Evolutionary conservation across 2,113 vertebrate genomes (phyloP), one percentile per base, ranked within the genome.

Genomic region (Chloropsis cyanopogon): DNA sequence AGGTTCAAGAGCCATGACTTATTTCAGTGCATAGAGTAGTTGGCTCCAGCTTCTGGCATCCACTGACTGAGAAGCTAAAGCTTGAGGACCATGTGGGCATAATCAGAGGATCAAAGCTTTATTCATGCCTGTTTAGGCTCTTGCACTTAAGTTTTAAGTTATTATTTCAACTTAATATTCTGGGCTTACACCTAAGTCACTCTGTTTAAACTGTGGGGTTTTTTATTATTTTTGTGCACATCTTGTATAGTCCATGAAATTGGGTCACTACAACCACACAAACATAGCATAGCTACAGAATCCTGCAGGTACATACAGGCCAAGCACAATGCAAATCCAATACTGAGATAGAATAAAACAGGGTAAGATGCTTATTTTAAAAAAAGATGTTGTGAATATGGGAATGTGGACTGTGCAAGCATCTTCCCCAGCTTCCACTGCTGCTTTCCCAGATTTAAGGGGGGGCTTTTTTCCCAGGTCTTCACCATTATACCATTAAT

Each of bases 401-500:
- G 17, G 59, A 76, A 93, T n/a, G 10, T 37, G 8, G 33, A 76
- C 13, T 33, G 20, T 9, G 11, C 1, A 2, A 19, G 24, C 22
- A 28, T 44, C n/a, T 14, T 81, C 9, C 11, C 52, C 8, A 47
- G n/a, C 22, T 75, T 68, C 52, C 35, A 52, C 41, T 57, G 21
- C 41, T 56, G 31, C 24, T 52, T 59, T 52, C 7, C 57, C 39
- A 63, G 39, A 47, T 68, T 56, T 71, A 53, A 31, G 29, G 25
- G 16, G 29, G 26, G 13, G 31, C 26, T 56, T 24, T 31, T 44
- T 52, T 72, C 23, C 50, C 54, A 81, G 63, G 54, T 63, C 49
- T 93, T 69, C 56, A 33, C 21, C 0, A 0, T n/a, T n/a, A n/a
- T 2, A 60, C 4, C 6, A 13, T 52, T 53, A 28, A 14, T 44